These are phyloP conservation scores for Conger conger DNA, from an alignment of 2,113 vertebrate genomes.

Conservation along the genomic window DNA sequence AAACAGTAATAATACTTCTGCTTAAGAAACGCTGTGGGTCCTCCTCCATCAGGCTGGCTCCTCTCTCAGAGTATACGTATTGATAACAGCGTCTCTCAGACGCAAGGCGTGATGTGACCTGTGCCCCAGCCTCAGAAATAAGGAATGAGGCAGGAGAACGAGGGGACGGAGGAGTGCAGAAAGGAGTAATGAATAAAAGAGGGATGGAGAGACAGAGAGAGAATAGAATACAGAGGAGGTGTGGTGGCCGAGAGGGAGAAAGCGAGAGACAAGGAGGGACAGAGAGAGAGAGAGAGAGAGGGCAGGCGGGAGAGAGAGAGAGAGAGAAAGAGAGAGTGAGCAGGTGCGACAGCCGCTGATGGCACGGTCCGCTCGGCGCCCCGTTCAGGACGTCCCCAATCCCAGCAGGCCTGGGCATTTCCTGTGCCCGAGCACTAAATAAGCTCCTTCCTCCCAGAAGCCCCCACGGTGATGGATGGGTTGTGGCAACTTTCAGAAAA, in stretches of 20 bases:
- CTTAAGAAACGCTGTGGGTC: background rate
- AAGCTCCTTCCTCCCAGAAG: constrained; percentile 27
- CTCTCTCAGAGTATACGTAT: background rate
- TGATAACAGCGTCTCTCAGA: background rate
- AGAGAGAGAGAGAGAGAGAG: background rate
- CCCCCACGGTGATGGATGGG: constrained; percentile 44
- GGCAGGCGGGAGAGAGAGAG: background rate
- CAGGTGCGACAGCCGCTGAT: background rate
- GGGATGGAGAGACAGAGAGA: background rate
- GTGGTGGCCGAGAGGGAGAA: background rate
- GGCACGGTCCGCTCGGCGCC: background rate
- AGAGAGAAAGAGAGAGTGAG: background rate
- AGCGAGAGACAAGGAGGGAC: background rate
- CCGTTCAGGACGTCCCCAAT: constrained; percentile 1
- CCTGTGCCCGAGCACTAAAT: constrained; percentile 27
- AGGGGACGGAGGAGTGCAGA: background rate
- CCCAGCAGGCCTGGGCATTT: constrained; percentile 18
- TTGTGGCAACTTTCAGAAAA: constrained; percentile 55
- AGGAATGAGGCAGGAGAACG: background rate
- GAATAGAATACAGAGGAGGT: background rate
- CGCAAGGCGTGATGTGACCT: background rate
- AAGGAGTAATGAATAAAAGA: background rate
- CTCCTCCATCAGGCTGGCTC: too few species aligned
- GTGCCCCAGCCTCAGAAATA: background rate
- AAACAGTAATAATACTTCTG: too few species aligned